Conservation (phyloP, 2,797 vertebrate genomes). For the Phyllotis vaccarum region DNA sequence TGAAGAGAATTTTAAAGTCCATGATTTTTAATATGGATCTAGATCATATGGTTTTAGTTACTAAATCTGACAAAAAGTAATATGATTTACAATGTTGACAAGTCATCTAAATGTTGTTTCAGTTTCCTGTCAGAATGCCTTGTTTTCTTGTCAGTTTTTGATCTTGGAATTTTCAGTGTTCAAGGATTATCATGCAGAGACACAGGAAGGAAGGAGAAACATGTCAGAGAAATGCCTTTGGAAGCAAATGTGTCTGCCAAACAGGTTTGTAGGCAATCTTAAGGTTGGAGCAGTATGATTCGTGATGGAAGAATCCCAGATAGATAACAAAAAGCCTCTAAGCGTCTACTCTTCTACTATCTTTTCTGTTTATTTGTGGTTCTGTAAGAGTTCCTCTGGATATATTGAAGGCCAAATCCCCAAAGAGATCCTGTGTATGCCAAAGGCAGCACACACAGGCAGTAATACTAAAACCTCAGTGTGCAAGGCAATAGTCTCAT, state of each 20-base stretch:
- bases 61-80: constrained; percentile 82
- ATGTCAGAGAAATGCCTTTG: constrained; percentile 87
- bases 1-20: constrained; percentile 79
- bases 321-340: constrained; percentile 86
- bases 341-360: constrained; percentile 85
- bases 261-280: constrained; percentile 85
- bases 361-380: constrained; percentile 81
- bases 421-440: constrained; percentile 52
- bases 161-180: constrained; percentile 86
- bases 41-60: constrained; percentile 82
- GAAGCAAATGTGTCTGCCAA: constrained; percentile 87
- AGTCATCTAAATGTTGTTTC: constrained; percentile 87
- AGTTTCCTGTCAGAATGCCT: constrained; percentile 84
- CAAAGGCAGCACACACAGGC: constrained; percentile 64
- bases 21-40: constrained; percentile 79
- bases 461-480: neutral
- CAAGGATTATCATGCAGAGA: constrained; percentile 88
- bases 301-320: constrained; percentile 85
- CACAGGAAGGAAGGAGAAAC: constrained; percentile 87
- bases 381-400: constrained; percentile 73
- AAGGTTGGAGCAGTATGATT: constrained; percentile 84
- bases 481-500: neutral
- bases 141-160: constrained; percentile 88
- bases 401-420: constrained; percentile 69
- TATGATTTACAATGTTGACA: constrained; percentile 85